phyloP scores from a whole-genome alignment of 2,888 invertebrate species.

The Phorcus lineatus region DNA sequence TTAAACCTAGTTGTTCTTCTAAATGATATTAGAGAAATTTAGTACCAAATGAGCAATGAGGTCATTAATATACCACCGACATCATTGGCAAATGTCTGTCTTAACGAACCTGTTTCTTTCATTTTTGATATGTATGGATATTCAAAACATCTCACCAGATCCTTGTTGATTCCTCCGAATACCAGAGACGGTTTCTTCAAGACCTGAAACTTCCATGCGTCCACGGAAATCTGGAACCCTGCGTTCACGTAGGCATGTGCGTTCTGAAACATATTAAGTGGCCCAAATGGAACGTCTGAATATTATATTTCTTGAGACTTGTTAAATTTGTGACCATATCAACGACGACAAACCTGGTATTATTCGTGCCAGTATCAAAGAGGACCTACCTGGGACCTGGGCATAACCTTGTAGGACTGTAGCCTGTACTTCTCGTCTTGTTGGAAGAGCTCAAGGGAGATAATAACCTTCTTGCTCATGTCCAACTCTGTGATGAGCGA shows the following conservation, averaged over 20 bases:
- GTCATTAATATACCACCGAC: too few relatives aligned
- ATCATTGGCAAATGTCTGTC: too few relatives aligned
- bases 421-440: conserved; percentile 76
- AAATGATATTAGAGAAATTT: too few relatives aligned
- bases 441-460: conserved; percentile 80
- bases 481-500: conserved; percentile 71
- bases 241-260: conserved; percentile 87
- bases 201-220: conserved; percentile 76
- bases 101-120: too few relatives aligned
- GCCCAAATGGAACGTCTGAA: too few relatives aligned
- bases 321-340: too few relatives aligned
- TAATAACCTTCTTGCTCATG: conserved; percentile 82
- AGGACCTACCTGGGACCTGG: conserved; percentile 53
- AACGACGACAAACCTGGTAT: too few relatives aligned
- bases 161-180: conserved; percentile 80
- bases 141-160: conserved; percentile 36
- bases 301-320: too few relatives aligned
- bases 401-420: conserved; percentile 82
- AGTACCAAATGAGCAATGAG: too few relatives aligned
- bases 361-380: too few relatives aligned
- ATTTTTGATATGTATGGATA: too few relatives aligned
- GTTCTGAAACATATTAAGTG: conserved; percentile 78
- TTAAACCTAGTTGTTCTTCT: too few relatives aligned
- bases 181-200: conserved; percentile 80
- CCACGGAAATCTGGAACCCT: conserved; percentile 82